Conservation (phyloP, 2,113 vertebrate genomes). For the Urocynchramus pylzowi region DNA sequence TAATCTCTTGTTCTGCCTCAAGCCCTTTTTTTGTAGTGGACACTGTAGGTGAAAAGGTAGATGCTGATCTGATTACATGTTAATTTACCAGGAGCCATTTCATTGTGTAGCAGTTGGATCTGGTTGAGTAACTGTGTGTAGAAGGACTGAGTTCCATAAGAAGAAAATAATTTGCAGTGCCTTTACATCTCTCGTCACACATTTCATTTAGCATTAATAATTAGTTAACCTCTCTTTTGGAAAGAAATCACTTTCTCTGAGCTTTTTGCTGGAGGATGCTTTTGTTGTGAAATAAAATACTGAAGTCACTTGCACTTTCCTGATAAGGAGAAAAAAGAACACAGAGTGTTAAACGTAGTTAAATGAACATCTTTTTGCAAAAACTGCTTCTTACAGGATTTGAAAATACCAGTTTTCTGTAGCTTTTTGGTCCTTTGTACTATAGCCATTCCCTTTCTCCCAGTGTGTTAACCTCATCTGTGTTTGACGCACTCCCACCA, state of each 20-base stretch:
- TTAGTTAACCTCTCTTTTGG: not conserved
- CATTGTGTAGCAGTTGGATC: not conserved
- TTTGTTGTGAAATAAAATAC: not conserved
- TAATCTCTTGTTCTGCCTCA: not conserved
- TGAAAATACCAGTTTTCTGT: not conserved
- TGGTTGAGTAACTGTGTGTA: not conserved
- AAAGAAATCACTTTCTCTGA: not conserved
- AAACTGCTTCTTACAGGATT: not conserved
- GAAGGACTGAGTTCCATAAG: not conserved
- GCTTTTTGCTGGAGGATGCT: not conserved
- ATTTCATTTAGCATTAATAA: not conserved
- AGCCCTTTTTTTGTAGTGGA: not conserved
- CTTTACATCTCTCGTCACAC: not conserved
- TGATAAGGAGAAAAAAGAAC: not conserved
- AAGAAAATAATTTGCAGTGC: not conserved
- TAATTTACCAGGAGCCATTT: not conserved
- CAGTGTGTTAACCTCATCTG: not conserved
- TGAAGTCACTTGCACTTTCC: not conserved
- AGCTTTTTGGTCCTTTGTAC: not conserved
- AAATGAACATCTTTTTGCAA: not conserved
- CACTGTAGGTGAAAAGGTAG: not conserved
- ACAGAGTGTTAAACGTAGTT: not conserved
- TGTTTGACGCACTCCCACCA: not conserved
- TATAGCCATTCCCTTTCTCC: not conserved
- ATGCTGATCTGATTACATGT: not conserved